Conservation (phyloP, 2,888 invertebrate species). For the Cynaeus angustus region DNA sequence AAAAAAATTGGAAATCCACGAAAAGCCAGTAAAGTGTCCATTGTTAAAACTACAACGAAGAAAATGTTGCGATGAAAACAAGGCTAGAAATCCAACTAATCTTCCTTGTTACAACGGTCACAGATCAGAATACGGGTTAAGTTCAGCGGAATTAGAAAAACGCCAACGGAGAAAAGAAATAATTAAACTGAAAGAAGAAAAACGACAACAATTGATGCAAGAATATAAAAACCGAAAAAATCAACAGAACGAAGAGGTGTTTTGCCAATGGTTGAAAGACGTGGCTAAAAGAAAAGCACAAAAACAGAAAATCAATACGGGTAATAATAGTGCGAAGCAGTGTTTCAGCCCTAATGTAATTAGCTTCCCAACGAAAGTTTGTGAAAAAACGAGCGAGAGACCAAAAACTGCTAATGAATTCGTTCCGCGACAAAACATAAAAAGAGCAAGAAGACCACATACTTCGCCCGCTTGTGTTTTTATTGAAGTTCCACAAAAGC, state of each 20-base stretch:
- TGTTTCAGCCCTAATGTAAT: conserved; percentile 58
- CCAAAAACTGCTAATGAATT: conserved; percentile 66
- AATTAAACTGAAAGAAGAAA: conserved; percentile 69
- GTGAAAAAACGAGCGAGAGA: conserved; percentile 56
- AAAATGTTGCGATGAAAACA: conserved; percentile 70
- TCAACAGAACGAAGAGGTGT: conserved; percentile 73
- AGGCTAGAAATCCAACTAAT: conserved; percentile 66
- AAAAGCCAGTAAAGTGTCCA: conserved; percentile 65
- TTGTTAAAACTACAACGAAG: conserved; percentile 66
- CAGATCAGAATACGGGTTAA: conserved; percentile 74
- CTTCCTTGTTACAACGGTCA: conserved; percentile 74
- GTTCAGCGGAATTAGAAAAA: conserved; percentile 70
- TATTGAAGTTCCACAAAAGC: conserved; percentile 64
- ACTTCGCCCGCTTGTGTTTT: conserved; percentile 66
- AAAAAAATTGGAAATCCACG: conserved; percentile 64
- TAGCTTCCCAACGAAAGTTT: conserved; percentile 54
- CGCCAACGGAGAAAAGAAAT: conserved; percentile 69
- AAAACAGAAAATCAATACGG: conserved; percentile 41
- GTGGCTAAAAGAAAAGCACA: conserved; percentile 60
- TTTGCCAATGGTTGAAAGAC: conserved; percentile 73
- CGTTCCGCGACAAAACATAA: conserved; percentile 57
- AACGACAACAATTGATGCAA: conserved; percentile 70
- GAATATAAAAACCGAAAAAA: conserved; percentile 65
- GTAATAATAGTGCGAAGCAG: conserved; percentile 38
- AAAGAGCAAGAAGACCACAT: conserved; percentile 61